Conservation (phyloP, 2,888 invertebrate species). For the Branchellion lobata region DNA sequence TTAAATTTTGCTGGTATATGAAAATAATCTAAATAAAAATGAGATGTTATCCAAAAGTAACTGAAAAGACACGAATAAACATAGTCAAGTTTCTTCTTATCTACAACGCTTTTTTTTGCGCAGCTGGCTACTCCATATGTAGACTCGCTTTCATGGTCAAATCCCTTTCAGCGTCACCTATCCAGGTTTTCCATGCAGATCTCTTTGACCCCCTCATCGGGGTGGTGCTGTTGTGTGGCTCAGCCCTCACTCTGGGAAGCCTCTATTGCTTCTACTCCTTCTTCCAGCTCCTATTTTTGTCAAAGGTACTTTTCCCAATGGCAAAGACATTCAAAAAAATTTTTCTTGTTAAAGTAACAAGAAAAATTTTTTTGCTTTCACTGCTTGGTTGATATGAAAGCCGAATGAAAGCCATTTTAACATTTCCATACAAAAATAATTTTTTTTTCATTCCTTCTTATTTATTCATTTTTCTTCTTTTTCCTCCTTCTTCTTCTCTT, state of each 20-base stretch:
- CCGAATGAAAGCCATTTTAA: background rate
- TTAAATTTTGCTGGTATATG: too few species aligned
- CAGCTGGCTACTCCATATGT: background rate
- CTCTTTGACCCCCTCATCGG: background rate
- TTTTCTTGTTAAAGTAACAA: too few species aligned
- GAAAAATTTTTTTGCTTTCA: background rate
- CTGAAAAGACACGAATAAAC: too few species aligned
- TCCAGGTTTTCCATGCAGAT: background rate
- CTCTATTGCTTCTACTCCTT: conserved; percentile 19
- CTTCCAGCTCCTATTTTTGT: background rate
- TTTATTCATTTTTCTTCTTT: too few species aligned
- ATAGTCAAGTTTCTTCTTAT: background rate
- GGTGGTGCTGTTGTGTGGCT: background rate
- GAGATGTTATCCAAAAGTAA: too few species aligned
- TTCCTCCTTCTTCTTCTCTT: too few species aligned
- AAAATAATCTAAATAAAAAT: too few species aligned
- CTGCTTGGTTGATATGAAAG: too few species aligned
- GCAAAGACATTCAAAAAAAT: too few species aligned
- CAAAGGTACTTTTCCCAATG: conserved; percentile 6
- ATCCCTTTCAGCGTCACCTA: background rate
- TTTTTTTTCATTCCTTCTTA: too few species aligned
- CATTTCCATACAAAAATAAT: too few species aligned
- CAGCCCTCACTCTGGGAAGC: conserved; percentile 17
- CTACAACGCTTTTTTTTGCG: background rate
- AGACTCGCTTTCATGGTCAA: conserved; percentile 1